Conservation (phyloP, 53 echinoderm and acorn worm genomes). For the Echinarachnius parma region DNA sequence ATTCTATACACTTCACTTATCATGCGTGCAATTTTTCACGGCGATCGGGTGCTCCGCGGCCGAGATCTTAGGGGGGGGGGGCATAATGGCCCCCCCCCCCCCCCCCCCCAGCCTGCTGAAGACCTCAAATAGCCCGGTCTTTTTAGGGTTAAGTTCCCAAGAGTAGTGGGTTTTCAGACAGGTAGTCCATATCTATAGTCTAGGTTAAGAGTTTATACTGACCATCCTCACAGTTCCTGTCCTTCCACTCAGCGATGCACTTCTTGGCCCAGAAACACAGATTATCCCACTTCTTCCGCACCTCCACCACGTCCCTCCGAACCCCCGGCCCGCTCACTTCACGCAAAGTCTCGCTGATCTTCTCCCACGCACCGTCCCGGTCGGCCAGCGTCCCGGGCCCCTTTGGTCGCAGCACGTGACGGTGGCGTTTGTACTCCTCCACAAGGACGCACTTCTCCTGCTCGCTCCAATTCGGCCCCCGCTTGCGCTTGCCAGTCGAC, state of each 20-base stretch:
- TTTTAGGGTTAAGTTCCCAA: too few relatives aligned
- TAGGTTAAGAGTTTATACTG: background rate
- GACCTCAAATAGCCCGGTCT: too few relatives aligned
- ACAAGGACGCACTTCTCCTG: conserved; percentile 37
- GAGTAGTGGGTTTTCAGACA: too few relatives aligned
- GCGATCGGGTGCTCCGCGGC: too few relatives aligned
- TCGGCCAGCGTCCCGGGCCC: conserved; percentile 26
- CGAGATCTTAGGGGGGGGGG: too few relatives aligned
- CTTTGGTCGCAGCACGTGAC: conserved; percentile 26
- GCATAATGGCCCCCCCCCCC: too few relatives aligned
- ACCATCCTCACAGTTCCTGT: conserved; percentile 19
- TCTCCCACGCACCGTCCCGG: conserved; percentile 46
- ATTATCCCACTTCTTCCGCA: conserved; percentile 54
- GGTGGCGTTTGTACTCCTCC: conserved; percentile 34
- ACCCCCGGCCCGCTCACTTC: conserved; percentile 21
- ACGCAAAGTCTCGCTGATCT: conserved; percentile 24
- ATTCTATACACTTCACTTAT: too few relatives aligned
- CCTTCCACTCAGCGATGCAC: conserved; percentile 48
- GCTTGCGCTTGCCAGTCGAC: conserved; percentile 41
- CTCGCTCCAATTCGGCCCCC: conserved; percentile 52
- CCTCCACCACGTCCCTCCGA: conserved; percentile 36
- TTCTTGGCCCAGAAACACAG: conserved; percentile 53
- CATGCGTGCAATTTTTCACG: too few relatives aligned
- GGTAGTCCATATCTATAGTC: too few relatives aligned
- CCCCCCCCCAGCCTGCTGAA: too few relatives aligned